A percentile compares a stretch with the other conserved stretches of the same genome.
Evolutionary conservation across 2,888 invertebrate genomes (phyloP).

Genomic region (Malthinus seriepunctatus): DNA sequence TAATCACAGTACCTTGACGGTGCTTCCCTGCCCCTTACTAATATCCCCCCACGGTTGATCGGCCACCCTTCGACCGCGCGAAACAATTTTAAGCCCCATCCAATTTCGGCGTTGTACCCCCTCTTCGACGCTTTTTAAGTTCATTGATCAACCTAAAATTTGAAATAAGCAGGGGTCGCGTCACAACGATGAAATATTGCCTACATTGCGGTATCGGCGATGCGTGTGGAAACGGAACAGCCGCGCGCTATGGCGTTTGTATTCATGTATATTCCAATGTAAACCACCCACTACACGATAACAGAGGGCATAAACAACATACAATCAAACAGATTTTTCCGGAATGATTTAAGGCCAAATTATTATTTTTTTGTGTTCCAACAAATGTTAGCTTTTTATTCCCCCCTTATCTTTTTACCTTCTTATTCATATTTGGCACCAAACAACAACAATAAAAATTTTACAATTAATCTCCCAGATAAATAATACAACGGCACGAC

Average conservation of each 20-base stretch:
- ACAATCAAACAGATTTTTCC: slow-evolving; percentile 36
- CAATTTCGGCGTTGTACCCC: slow-evolving; percentile 34
- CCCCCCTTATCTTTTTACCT: not conserved
- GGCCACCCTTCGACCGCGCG: slow-evolving; percentile 46
- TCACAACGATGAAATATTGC: slow-evolving; percentile 45
- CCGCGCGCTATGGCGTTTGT: slow-evolving; percentile 36
- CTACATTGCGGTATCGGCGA: slow-evolving; percentile 41
- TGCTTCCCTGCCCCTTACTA: slow-evolving; percentile 49
- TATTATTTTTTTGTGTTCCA: slow-evolving; percentile 25
- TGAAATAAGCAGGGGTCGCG: slow-evolving; percentile 43
- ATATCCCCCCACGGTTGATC: slow-evolving; percentile 42
- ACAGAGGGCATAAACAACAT: slow-evolving; percentile 35
- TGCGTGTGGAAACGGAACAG: slow-evolving; percentile 41
- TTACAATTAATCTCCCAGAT: slow-evolving; percentile 7
- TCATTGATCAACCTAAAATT: slow-evolving; percentile 50
- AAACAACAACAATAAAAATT: slow-evolving; percentile 7
- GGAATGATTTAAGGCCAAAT: slow-evolving; percentile 33
- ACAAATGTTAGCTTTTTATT: slow-evolving; percentile 26
- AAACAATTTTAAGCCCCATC: slow-evolving; percentile 46
- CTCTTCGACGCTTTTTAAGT: slow-evolving; percentile 45
- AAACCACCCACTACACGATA: slow-evolving; percentile 43
- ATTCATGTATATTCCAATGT: slow-evolving; percentile 43
- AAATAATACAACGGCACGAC: slow-evolving; percentile 15
- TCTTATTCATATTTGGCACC: not conserved
- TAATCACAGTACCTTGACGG: slow-evolving; percentile 59